Evolutionary conservation across 2,797 vertebrate genomes (phyloP).

Genomic region (Clarias laeviceps): DNA sequence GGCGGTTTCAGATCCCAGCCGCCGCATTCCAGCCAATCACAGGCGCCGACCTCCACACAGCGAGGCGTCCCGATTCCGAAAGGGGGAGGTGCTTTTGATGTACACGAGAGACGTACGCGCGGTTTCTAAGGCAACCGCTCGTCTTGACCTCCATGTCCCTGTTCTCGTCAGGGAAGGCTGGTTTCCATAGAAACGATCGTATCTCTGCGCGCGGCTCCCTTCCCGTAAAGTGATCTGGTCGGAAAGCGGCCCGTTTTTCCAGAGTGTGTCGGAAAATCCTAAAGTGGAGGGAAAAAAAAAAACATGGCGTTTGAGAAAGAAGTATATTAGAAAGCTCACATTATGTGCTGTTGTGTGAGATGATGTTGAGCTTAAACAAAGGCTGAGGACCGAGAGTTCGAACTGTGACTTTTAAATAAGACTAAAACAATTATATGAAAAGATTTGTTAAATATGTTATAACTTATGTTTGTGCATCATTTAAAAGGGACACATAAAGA

Average conservation of each 20-base stretch:
- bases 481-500: background rate
- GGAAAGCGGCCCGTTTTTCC: constrained; percentile 54
- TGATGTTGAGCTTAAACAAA: background rate
- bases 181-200: constrained; percentile 65
- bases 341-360: background rate
- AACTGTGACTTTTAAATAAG: background rate
- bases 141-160: constrained; percentile 64
- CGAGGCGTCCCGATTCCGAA: constrained; percentile 50
- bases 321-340: background rate
- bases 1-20: constrained; percentile 60
- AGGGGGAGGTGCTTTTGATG: constrained; percentile 51
- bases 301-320: constrained; percentile 12
- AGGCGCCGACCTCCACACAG: constrained; percentile 54
- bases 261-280: constrained; percentile 43
- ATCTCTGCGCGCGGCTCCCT: constrained; percentile 58
- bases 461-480: too few species aligned
- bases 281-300: background rate
- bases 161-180: constrained; percentile 58
- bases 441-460: background rate
- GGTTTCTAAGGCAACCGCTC: constrained; percentile 67
- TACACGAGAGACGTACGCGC: constrained; percentile 58
- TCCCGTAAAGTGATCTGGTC: constrained; percentile 64
- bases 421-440: background rate
- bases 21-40: constrained; percentile 65
- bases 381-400: background rate